phyloP scores from a whole-genome alignment of 2,888 invertebrate species.

The Cerastoderma edule region DNA sequence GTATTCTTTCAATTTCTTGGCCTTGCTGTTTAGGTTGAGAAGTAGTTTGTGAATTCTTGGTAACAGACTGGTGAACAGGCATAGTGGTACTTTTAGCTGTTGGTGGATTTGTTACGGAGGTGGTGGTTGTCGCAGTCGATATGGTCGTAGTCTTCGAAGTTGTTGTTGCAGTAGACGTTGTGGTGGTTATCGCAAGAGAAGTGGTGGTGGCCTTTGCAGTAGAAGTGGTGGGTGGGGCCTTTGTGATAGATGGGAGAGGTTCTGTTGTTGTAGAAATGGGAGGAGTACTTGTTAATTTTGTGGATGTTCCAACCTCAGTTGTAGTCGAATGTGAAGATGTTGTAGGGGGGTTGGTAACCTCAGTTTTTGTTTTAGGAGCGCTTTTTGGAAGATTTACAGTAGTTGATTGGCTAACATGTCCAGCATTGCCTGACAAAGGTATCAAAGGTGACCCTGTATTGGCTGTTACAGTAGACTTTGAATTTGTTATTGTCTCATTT shows the following conservation, averaged over 20 bases:
- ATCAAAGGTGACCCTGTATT: too few species aligned
- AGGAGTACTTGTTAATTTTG: slow-evolving; percentile 30
- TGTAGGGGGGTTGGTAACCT: neutral
- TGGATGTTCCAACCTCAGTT: neutral
- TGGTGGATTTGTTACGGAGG: slow-evolving; percentile 26
- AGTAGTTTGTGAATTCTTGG: too few species aligned
- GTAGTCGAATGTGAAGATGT: neutral
- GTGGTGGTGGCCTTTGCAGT: slow-evolving; percentile 35
- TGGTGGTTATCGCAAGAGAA: slow-evolving; percentile 40
- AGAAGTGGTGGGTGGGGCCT: slow-evolving; percentile 36
- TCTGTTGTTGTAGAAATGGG: slow-evolving; percentile 39
- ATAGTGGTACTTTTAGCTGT: neutral
- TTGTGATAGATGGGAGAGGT: slow-evolving; percentile 36
- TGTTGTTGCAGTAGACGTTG: slow-evolving; percentile 39
- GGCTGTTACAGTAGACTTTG: too few species aligned
- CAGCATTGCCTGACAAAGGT: too few species aligned
- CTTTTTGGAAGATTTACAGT: too few species aligned
- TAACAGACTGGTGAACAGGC: neutral
- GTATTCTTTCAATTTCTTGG: too few species aligned
- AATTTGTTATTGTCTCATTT: too few species aligned
- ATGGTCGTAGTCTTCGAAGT: slow-evolving; percentile 21
- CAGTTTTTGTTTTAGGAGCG: too few species aligned
- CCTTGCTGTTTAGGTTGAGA: too few species aligned
- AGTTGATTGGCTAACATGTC: too few species aligned
- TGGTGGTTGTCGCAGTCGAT: slow-evolving; percentile 24